Evolutionary conservation across 2,113 vertebrate genomes (phyloP).

Genomic region (Pygoscelis antarcticus): DNA sequence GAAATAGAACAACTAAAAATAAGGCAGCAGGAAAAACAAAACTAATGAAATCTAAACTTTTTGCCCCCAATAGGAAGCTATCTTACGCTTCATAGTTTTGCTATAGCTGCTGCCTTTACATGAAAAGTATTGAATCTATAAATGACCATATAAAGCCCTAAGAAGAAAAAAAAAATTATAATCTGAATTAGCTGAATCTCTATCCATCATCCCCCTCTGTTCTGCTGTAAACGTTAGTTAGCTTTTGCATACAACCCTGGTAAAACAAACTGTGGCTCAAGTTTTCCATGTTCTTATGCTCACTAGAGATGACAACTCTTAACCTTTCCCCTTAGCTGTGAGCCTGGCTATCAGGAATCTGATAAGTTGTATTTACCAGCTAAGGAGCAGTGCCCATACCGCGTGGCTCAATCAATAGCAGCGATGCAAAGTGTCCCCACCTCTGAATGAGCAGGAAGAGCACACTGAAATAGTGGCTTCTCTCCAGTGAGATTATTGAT

Average conservation of each 20-base stretch:
- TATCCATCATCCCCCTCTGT: neutral
- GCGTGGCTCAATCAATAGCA: neutral
- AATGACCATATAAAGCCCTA: neutral
- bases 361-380: neutral
- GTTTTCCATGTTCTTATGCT: neutral
- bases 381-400: neutral
- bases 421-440: neutral
- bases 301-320: neutral
- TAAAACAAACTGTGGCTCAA: neutral
- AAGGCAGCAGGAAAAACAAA: neutral
- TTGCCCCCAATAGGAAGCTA: neutral
- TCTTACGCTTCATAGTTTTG: neutral
- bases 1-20: constrained; percentile 27
- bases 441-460: constrained; percentile 4
- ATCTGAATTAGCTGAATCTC: neutral
- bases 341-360: neutral
- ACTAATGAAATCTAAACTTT: neutral
- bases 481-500: neutral
- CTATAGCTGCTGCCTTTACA: neutral
- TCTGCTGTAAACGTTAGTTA: neutral
- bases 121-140: neutral
- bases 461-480: neutral
- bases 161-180: neutral
- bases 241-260: neutral
- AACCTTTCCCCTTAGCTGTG: neutral